These are phyloP conservation scores for Bucorvus abyssinicus DNA, from an alignment of 2,797 vertebrate genomes.

Conservation along the genomic window DNA sequence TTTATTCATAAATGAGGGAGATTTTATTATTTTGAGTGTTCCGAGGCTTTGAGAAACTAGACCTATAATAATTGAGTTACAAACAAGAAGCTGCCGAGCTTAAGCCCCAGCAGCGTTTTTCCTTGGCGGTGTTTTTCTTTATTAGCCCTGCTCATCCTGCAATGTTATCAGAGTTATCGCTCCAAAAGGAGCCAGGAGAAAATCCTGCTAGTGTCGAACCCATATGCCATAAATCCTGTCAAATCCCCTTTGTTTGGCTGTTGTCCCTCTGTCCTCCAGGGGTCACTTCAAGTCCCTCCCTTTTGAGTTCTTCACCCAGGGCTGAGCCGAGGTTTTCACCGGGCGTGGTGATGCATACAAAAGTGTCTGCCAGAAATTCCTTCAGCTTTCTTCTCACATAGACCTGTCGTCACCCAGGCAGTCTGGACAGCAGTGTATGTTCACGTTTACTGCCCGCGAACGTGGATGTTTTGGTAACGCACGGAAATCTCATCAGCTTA, in stretches of 20 bases:
- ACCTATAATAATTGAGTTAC: background rate
- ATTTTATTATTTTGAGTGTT: background rate
- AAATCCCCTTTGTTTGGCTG: background rate
- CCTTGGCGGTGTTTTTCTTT: background rate
- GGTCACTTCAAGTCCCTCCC: background rate
- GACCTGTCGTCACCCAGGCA: background rate
- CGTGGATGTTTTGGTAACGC: background rate
- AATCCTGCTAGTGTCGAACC: background rate
- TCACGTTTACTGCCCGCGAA: background rate
- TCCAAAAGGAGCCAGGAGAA: background rate
- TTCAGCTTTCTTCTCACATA: background rate
- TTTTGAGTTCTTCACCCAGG: background rate
- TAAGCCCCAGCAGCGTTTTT: background rate
- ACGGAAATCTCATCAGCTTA: background rate
- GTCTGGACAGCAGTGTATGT: fast-evolving
- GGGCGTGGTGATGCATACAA: background rate
- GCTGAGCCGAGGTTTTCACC: background rate
- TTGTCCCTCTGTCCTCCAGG: background rate
- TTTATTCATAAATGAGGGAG: background rate
- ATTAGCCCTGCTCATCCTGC: background rate
- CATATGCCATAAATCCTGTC: background rate
- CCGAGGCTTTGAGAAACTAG: background rate
- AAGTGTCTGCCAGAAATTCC: background rate
- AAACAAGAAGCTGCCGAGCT: background rate
- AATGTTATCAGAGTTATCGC: background rate